Evolutionary conservation across 2,113 vertebrate species (phyloP).

Genomic region (Forbesichthys papilliferus): DNA sequence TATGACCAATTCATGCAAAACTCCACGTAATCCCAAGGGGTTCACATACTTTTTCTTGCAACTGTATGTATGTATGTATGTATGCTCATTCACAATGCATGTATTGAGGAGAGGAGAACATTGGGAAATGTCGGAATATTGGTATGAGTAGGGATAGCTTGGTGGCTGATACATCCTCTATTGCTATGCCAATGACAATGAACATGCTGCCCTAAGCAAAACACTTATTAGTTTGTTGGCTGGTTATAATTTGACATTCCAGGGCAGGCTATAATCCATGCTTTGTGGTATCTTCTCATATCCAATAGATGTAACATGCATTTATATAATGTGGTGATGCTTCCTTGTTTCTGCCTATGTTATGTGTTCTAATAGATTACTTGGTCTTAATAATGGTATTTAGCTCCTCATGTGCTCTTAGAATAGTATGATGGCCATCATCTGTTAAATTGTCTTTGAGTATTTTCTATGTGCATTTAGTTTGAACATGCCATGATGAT

Average conservation of each 20-base stretch:
- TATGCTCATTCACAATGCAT: conserved; percentile 2
- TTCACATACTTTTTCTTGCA: too few relatives aligned
- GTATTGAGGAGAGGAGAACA: neutral
- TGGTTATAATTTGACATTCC: neutral
- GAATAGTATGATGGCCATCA: neutral
- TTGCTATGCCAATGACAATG: conserved; percentile 37
- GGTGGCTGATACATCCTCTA: conserved; percentile 30
- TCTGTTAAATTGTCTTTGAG: neutral
- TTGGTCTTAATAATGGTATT: too few relatives aligned
- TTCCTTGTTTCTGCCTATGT: neutral
- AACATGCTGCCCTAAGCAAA: conserved; percentile 1
- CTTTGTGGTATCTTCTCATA: neutral
- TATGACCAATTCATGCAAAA: too few relatives aligned
- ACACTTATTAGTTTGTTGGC: neutral
- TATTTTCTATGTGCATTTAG: neutral
- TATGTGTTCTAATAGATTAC: too few relatives aligned
- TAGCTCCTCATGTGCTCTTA: too few relatives aligned
- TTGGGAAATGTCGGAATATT: neutral
- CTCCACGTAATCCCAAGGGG: too few relatives aligned
- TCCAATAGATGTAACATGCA: neutral
- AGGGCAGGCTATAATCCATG: neutral
- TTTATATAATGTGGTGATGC: neutral
- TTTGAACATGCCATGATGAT: too few relatives aligned
- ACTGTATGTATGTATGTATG: too few relatives aligned
- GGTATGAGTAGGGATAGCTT: neutral